These are phyloP conservation scores for Trypoxylon attenuatum DNA, from an alignment of 2,888 invertebrate genomes.

Conservation along the genomic window DNA sequence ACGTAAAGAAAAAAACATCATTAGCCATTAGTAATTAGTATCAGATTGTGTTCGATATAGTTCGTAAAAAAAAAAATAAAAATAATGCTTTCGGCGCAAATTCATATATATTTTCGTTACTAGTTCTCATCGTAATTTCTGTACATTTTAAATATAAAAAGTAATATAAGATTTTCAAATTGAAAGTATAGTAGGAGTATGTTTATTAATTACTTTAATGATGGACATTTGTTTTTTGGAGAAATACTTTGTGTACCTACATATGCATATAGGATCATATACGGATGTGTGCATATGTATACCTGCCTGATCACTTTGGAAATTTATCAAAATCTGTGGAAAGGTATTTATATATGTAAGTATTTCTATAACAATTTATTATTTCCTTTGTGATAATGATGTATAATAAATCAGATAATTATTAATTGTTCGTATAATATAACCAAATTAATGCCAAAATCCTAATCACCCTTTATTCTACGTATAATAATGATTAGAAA, in stretches of 20 bases:
- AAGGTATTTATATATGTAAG: background rate
- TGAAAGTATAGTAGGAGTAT: too few relatives aligned
- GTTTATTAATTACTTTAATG: too few relatives aligned
- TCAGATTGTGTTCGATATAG: constrained; percentile 10
- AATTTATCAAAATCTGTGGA: background rate
- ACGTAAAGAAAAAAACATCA: background rate
- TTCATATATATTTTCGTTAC: constrained; percentile 2
- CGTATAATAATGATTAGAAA: too few relatives aligned
- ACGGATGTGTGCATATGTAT: background rate
- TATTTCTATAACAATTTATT: background rate
- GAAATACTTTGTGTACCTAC: background rate
- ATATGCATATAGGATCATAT: background rate
- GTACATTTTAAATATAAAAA: constrained; percentile 15
- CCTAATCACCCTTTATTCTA: too few relatives aligned
- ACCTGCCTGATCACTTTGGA: background rate
- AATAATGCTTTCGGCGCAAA: background rate
- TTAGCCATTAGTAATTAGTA: constrained; percentile 8
- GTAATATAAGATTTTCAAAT: too few relatives aligned
- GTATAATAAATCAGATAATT: background rate
- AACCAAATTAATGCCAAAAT: background rate
- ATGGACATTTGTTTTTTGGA: background rate
- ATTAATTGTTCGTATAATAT: background rate
- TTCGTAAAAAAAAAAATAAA: too few relatives aligned
- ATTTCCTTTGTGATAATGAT: background rate
- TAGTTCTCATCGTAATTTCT: constrained; percentile 15